These are phyloP conservation scores for Enteromius trimaculatus DNA, from an alignment of 2,797 vertebrate species.

Conservation along the genomic window DNA sequence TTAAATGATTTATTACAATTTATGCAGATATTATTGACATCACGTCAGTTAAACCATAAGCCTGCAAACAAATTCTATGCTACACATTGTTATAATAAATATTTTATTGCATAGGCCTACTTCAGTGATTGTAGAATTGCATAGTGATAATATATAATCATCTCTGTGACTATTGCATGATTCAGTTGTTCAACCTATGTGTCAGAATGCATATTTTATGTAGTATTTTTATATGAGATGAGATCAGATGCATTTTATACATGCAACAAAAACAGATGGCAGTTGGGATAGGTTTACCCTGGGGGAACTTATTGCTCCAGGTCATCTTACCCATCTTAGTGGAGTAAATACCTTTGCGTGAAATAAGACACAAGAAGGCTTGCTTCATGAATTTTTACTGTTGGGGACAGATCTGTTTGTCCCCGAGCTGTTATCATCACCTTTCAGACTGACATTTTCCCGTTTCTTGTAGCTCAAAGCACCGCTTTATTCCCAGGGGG, in stretches of 20 bases:
- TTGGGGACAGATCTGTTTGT: slow-evolving; percentile 2
- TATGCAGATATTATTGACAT: neutral
- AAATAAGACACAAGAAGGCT: slow-evolving; percentile 7
- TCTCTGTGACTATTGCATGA: neutral
- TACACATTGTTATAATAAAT: neutral
- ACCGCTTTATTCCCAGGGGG: neutral
- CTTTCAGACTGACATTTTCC: slow-evolving; percentile 40
- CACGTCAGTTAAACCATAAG: neutral
- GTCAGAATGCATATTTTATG: neutral
- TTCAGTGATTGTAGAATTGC: neutral
- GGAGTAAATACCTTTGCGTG: slow-evolving; percentile 3
- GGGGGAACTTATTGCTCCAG: neutral
- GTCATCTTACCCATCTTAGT: slow-evolving; percentile 1
- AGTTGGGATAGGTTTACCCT: neutral
- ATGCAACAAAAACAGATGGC: slow-evolving; percentile 16
- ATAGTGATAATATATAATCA: neutral
- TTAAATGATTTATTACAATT: neutral
- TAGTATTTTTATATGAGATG: neutral
- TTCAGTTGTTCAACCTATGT: neutral
- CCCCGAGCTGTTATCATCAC: slow-evolving; percentile 5
- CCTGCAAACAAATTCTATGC: neutral
- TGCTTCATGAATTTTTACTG: neutral
- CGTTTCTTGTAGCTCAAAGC: slow-evolving; percentile 25
- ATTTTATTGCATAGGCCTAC: neutral
- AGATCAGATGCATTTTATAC: neutral